These are phyloP conservation scores for Cephus pygmeus DNA, from an alignment of 2,888 invertebrate genomes.

Conservation along the genomic window DNA sequence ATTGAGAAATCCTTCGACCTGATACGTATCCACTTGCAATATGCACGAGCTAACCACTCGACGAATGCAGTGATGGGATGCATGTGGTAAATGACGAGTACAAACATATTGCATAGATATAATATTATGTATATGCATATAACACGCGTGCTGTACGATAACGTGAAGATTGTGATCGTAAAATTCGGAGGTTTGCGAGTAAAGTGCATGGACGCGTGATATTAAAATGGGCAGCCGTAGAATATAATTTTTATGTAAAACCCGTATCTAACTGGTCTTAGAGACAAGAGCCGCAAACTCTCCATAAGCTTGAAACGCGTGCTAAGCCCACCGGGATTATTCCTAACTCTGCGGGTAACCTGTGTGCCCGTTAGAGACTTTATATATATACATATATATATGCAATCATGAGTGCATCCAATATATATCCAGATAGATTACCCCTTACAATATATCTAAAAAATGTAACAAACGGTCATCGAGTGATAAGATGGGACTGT, in stretches of 20 bases:
- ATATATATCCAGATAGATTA: neutral
- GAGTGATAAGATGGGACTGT: neutral
- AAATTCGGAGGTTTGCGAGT: neutral
- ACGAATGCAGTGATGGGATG: neutral
- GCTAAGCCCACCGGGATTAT: constrained; percentile 47
- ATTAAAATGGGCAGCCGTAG: no score
- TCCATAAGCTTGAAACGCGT: constrained; percentile 36
- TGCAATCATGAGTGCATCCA: constrained; percentile 18
- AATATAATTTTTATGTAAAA: neutral
- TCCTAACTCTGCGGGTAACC: constrained; percentile 17
- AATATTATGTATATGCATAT: neutral
- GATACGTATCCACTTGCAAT: neutral
- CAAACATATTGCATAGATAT: neutral
- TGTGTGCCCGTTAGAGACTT: neutral
- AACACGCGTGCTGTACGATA: neutral
- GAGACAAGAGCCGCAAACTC: constrained; percentile 36
- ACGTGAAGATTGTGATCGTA: neutral
- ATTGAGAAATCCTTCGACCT: neutral
- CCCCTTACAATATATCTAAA: neutral
- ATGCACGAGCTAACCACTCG: neutral
- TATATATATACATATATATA: neutral
- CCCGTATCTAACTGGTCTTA: constrained; percentile 14
- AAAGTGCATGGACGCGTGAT: neutral
- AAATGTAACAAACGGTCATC: neutral
- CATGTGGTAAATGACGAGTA: neutral